phyloP scores from a whole-genome alignment of 2,888 invertebrate genomes.

The Apantesis nais region DNA sequence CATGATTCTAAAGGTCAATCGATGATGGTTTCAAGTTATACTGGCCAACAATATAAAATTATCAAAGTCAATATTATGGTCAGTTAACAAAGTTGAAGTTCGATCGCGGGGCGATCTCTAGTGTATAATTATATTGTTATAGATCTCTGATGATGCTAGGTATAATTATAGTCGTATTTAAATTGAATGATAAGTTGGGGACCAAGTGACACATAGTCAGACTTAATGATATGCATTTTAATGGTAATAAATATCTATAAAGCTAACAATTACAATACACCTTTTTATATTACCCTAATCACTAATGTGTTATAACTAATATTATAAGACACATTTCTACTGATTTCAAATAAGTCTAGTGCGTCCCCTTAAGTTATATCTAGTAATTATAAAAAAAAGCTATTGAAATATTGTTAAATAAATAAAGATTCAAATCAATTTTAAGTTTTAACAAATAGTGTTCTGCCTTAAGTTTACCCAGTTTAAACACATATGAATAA shows the following conservation, averaged over 20 bases:
- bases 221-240: neutral
- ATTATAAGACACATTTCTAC: neutral
- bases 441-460: neutral
- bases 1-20: neutral
- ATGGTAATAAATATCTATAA: neutral
- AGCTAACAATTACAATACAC: neutral
- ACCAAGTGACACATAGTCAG: constrained; percentile 30
- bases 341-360: neutral
- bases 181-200: constrained; percentile 26
- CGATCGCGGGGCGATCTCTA: neutral
- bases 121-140: constrained; percentile 22
- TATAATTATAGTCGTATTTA: constrained; percentile 8
- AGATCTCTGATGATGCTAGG: constrained; percentile 34
- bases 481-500: neutral
- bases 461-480: neutral
- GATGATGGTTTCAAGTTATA: neutral
- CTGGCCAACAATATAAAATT: neutral
- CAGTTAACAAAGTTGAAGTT: neutral
- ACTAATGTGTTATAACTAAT: neutral
- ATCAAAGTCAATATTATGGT: neutral
- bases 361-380: neutral
- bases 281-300: neutral
- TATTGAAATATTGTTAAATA: neutral
- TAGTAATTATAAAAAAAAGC: neutral
- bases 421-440: neutral